Evolutionary conservation across 2,797 vertebrate genomes (phyloP), one percentile per base, ranked within the genome.

Genomic region (Pipistrellus kuhlii): DNA sequence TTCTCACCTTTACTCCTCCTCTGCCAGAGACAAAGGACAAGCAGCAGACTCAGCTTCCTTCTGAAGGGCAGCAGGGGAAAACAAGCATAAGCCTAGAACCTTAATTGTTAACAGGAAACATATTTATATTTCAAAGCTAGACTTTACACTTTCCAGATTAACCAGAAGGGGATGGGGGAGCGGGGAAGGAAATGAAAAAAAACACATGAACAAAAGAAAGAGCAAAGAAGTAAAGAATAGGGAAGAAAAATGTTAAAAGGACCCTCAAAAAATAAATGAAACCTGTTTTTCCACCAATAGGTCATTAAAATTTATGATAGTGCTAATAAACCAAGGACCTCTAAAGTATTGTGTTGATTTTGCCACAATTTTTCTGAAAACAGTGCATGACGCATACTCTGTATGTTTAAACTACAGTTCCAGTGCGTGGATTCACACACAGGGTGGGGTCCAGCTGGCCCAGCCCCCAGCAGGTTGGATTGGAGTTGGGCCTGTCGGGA

Each of bases 91-190:
- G 8, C 17, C 27, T 46, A 48, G 73, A 53, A 72, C 7, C 27
- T 78, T 46, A 53, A 85, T 78, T 72, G 62, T 85, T 88, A 62
- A 88, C 38, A n/a, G 35, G 35, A 53, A 55, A 69, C n/a, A 30
- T 73, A 55, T 55, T 44, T 32, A 55, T 62, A 32, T 30, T 76
- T 44, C 59, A 72, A 85, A 51, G 25, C 51, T 51, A 64, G 13
- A 30, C 44, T 69, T 86, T 23, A 59, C 8, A 21, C n/a, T 75
- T 53, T 73, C 21, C 38, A 82, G 27, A 75, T 23, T 88, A 82
- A 82, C 27, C 85, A 75, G 12, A 46, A 18, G 5, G 2, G 10
- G 3, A 21, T 62, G 4, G 44, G 75, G 8, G 44, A 12, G 1
- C 2, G 7, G 3, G 27, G 53, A 8, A 21, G 8, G 48, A 7